Conservation (phyloP, 92 coral and sea anemone genomes). For the Montipora capitata region DNA sequence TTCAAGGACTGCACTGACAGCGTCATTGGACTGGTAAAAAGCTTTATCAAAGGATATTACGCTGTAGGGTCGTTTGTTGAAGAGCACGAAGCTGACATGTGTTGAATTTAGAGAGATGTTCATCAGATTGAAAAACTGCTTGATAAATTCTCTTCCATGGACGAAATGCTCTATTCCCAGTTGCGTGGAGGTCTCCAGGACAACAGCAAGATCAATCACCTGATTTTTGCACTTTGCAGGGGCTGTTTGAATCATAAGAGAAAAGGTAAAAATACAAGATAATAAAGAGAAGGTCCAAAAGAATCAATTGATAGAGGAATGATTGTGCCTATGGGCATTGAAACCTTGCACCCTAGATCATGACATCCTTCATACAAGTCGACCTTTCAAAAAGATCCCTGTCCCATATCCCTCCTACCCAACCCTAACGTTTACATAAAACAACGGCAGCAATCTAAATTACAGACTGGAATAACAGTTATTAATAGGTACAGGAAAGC, state of each 20-base stretch:
- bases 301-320: too few relatives aligned
- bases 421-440: too few relatives aligned
- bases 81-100: conserved; percentile 5
- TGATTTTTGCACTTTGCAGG: background rate
- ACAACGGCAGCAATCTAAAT: too few relatives aligned
- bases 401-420: too few relatives aligned
- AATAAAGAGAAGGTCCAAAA: too few relatives aligned
- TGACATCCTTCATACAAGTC: too few relatives aligned
- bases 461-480: too few relatives aligned
- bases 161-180: conserved; percentile 16
- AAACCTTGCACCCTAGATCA: too few relatives aligned
- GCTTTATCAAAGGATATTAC: background rate
- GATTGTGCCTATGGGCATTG: too few relatives aligned
- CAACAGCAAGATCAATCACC: conserved; percentile 4
- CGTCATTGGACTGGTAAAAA: background rate
- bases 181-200: background rate
- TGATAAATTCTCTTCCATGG: background rate
- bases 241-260: background rate
- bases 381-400: too few relatives aligned
- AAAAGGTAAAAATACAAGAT: background rate
- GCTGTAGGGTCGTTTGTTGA: background rate
- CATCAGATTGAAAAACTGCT: background rate
- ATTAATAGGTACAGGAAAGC: too few relatives aligned
- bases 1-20: background rate
- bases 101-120: background rate